phyloP scores from a whole-genome alignment of 2,113 vertebrate species.

The Sinocyclocheilus grahami region DNA sequence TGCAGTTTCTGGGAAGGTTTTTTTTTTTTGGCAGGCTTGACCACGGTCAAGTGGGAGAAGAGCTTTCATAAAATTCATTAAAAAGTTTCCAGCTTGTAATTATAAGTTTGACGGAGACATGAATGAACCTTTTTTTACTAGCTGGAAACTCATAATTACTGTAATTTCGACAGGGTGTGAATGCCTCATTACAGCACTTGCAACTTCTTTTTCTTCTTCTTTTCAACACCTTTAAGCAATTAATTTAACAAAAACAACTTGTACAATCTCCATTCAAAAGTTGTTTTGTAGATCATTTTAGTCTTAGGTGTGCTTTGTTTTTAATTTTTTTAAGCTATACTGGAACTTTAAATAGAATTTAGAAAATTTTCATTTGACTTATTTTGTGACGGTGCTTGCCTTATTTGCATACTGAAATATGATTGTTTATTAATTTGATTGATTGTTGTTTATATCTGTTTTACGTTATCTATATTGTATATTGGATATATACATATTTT shows the following conservation, averaged over 20 bases:
- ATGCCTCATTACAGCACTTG: slow-evolving; percentile 13
- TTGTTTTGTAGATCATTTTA: neutral
- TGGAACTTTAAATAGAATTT: neutral
- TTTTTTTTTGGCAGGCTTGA: neutral
- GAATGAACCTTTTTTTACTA: neutral
- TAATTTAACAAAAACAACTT: slow-evolving; percentile 3
- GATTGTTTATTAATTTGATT: neutral
- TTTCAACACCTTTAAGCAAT: slow-evolving; percentile 7
- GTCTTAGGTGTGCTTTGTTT: neutral
- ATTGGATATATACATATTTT: neutral
- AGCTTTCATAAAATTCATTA: slow-evolving; percentile 33
- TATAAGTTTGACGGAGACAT: slow-evolving; percentile 15
- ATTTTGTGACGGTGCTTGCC: neutral
- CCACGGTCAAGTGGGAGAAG: slow-evolving; percentile 18
- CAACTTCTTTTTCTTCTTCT: neutral
- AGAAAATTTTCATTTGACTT: neutral
- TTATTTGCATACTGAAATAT: neutral
- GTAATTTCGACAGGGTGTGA: slow-evolving; percentile 11
- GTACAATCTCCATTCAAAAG: neutral
- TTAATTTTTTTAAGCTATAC: neutral
- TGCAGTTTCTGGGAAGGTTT: neutral
- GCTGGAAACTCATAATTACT: slow-evolving; percentile 11
- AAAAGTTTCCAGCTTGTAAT: slow-evolving; percentile 28
- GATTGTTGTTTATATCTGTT: neutral
- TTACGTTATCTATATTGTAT: neutral